Evolutionary conservation across 2,888 invertebrate species (phyloP).

Genomic region (Eupithecia dodoneata): DNA sequence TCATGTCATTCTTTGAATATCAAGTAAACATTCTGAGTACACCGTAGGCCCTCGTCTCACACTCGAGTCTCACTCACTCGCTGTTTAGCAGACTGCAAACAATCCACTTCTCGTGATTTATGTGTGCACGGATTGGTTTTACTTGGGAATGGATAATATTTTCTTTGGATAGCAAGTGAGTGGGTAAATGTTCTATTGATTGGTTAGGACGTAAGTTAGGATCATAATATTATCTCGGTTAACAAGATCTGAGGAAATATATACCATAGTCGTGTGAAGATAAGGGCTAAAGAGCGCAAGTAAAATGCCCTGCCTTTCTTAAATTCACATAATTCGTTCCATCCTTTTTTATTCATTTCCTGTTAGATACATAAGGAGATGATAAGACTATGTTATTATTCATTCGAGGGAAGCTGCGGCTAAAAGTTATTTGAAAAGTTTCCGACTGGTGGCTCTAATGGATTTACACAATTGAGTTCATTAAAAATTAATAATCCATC

Average conservation of each 20-base stretch:
- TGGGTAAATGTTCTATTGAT: slow-evolving; percentile 9
- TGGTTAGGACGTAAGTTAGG: neutral
- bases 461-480: slow-evolving; percentile 1
- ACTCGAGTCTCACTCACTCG: slow-evolving; percentile 58
- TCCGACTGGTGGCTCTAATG: neutral
- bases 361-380: neutral
- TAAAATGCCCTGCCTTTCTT: too few relatives aligned
- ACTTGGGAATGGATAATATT: slow-evolving; percentile 37
- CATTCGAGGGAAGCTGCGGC: neutral
- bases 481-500: slow-evolving; percentile 5
- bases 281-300: too few relatives aligned
- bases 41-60: slow-evolving; percentile 67
- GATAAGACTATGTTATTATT: neutral
- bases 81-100: slow-evolving; percentile 76
- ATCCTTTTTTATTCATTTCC: neutral
- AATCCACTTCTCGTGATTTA: slow-evolving; percentile 61
- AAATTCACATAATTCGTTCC: too few relatives aligned
- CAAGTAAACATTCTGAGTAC: slow-evolving; percentile 74
- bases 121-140: slow-evolving; percentile 39
- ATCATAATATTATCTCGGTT: neutral
- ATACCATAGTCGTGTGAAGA: too few relatives aligned
- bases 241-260: neutral
- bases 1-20: slow-evolving; percentile 69
- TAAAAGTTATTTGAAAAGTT: neutral
- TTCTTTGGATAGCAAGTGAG: slow-evolving; percentile 14